Conservation (phyloP, 23 tunicate species). For the Oikopleura dioica region DNA sequence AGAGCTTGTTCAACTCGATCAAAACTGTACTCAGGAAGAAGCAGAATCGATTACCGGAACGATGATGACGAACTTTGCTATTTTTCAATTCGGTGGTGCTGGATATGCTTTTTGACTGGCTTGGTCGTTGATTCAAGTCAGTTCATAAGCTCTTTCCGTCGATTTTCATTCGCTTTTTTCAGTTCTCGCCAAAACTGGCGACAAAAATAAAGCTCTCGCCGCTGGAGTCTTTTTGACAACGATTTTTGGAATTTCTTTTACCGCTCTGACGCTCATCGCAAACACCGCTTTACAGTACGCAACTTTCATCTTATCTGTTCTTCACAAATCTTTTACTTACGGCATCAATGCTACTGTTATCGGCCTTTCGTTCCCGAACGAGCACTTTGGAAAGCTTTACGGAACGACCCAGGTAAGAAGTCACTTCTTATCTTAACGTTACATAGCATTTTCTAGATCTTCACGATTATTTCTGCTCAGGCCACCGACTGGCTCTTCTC, state of each 20-base stretch:
- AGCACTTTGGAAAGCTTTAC: not conserved
- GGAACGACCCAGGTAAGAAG: not conserved
- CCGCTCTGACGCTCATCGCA: not conserved
- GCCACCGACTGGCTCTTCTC: no score
- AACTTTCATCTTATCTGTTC: not conserved
- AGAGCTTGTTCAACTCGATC: constrained; percentile 20
- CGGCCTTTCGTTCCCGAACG: not conserved
- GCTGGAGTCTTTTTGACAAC: not conserved
- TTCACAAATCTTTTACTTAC: not conserved
- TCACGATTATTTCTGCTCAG: no score
- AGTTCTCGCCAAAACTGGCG: not conserved
- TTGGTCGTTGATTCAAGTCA: constrained; percentile 30
- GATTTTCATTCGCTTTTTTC: no score
- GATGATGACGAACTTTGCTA: constrained; percentile 28
- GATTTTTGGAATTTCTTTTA: not conserved
- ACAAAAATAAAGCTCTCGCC: not conserved
- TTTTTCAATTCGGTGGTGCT: constrained; percentile 73
- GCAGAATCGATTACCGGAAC: not conserved
- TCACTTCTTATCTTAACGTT: no score
- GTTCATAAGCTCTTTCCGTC: no score
- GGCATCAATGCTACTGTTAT: not conserved
- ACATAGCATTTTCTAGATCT: no score
- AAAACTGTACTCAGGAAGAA: not conserved
- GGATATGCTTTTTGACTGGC: constrained; percentile 58
- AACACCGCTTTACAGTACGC: not conserved